A percentile compares a stretch with the other conserved stretches of the same genome.
phyloP scores from a whole-genome alignment of 2,113 vertebrate genomes.

The Hystrix brachyura region DNA sequence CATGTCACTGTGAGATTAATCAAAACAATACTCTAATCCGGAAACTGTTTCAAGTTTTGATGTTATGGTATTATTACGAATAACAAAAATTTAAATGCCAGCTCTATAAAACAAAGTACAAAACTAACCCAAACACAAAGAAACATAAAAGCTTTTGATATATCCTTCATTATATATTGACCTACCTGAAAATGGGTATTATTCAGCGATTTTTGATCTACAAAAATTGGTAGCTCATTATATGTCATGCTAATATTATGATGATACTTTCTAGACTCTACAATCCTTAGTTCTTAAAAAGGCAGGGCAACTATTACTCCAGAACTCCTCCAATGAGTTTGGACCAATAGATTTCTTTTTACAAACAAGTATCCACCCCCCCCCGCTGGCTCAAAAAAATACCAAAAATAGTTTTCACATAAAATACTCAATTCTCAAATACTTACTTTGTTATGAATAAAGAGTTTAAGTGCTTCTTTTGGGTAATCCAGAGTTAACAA shows the following conservation, averaged over 20 bases:
- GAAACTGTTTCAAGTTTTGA: neutral
- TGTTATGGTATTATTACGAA: neutral
- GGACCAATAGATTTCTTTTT: neutral
- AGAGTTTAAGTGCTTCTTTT: slow-evolving; percentile 93
- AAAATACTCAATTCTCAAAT: slow-evolving; percentile 32
- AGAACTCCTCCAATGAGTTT: neutral
- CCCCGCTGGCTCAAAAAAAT: neutral
- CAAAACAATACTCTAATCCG: neutral
- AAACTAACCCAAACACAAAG: neutral
- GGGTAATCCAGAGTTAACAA: slow-evolving; percentile 95
- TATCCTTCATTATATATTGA: neutral
- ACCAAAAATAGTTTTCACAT: neutral
- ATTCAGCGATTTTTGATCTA: neutral
- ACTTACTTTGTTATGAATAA: slow-evolving; percentile 98
- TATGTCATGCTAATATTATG: neutral
- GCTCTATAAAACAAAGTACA: neutral
- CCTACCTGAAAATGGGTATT: neutral
- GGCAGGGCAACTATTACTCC: neutral
- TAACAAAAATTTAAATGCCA: neutral
- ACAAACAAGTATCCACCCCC: neutral
- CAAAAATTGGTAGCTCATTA: neutral
- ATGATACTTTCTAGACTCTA: neutral
- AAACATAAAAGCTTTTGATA: neutral
- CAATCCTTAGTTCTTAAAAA: neutral
- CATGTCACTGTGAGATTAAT: neutral